Conservation (phyloP, 2,888 invertebrate species). For the Athetis lepigone region DNA sequence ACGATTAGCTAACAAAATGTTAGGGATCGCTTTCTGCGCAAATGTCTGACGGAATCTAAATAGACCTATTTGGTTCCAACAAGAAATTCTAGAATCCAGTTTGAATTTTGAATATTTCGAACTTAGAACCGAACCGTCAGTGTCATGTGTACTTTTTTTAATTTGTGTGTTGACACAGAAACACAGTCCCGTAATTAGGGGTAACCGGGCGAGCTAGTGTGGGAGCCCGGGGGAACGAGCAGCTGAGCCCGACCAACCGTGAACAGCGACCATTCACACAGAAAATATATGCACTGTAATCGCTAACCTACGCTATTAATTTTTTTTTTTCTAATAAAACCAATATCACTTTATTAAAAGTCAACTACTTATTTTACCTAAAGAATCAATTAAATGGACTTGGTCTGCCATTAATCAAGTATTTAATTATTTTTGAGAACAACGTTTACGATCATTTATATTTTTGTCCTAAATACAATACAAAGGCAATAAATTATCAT, state of each 20-base stretch:
- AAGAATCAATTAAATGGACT: conserved; percentile 62
- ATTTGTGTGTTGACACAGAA: conserved; percentile 79
- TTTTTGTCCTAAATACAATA: conserved; percentile 77
- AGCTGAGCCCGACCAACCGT: conserved; percentile 77
- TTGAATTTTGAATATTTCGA: conserved; percentile 15
- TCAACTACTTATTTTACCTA: conserved; percentile 52
- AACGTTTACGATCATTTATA: conserved; percentile 72
- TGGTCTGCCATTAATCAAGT: conserved; percentile 74
- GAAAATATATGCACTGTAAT: conserved; percentile 72
- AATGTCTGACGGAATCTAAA: conserved; percentile 20
- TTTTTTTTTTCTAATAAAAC: conserved; percentile 49
- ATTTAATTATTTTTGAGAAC: conserved; percentile 73
- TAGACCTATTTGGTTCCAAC: conserved; percentile 6
- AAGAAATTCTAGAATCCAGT: conserved; percentile 4
- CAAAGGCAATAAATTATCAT: conserved; percentile 84
- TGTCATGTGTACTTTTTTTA: conserved; percentile 61
- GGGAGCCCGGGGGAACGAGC: conserved; percentile 76
- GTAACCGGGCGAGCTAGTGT: conserved; percentile 71
- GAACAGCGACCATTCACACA: conserved; percentile 73
- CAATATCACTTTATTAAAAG: conserved; percentile 49
- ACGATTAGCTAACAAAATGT: conserved; percentile 59
- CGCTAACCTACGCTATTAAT: conserved; percentile 52
- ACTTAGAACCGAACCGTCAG: conserved; percentile 7
- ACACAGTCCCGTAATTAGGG: conserved; percentile 82
- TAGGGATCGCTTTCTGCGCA: conserved; percentile 43